Base-by-base conservation (phyloP, 2,888 invertebrate genomes). In the Thelaira solivaga region DNA sequence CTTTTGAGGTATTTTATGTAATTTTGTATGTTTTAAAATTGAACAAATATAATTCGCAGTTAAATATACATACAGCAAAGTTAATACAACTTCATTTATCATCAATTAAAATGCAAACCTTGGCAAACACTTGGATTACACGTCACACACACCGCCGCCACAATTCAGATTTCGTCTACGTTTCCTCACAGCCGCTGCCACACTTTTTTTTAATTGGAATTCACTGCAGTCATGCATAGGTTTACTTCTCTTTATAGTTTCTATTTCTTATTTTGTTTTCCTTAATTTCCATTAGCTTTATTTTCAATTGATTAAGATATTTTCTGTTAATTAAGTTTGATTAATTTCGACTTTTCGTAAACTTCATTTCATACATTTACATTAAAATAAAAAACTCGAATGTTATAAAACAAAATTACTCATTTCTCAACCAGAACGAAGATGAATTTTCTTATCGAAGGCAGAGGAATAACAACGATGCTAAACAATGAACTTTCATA, bases 371-470 rank as follows among this genome's bases (percentile, higher is more conserved):
- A 29, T 51, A 61, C 16, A 47, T 61, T 45, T 36, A 61, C 29
- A 78, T 49, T 29, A 74, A 80, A 67, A 71, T n/a, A 16, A 51
- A 51, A 74, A 43, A 68, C 72, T 61, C 22, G 36, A 65, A 74
- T 65, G 74, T 78, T 78, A 78, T 74, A 78, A 78, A 74, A 78
- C 77, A 73, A 69, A 78, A 78, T 78, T 78, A 78, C 78, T 78
- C 78, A 78, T 78, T 78, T 78, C 51, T 61, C 69, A 74, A 69
- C 71, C 78, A 71, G 69, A 78, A 78, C 51, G 77, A 65, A 78
- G 77, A 77, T 57, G 77, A 62, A 41, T 62, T 72, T 76, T 71
- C 67, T 59, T 36, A 39, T 77, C 72, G 41, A 62, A 61, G 65
- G 61, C 64, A 68, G 64, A 73, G 68, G 26, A 64, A 64, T 72